These are phyloP conservation scores for Orgyia antiqua DNA, from an alignment of 2,888 invertebrate species.

Conservation along the genomic window DNA sequence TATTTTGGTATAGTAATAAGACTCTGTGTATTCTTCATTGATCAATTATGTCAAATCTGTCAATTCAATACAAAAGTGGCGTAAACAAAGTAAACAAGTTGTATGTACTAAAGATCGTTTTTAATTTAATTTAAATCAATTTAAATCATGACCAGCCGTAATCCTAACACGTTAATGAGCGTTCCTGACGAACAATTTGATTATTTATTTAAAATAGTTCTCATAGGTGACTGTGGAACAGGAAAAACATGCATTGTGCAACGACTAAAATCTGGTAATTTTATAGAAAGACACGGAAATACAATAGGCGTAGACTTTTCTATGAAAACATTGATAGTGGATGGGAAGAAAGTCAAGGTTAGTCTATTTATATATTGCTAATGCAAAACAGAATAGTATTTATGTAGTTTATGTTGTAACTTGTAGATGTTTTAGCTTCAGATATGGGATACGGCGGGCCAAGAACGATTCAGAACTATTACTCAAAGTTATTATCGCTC, in stretches of 20 bases:
- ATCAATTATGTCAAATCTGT: constrained; percentile 12
- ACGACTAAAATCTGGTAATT: constrained; percentile 96
- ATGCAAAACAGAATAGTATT: constrained; percentile 18
- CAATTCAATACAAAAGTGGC: constrained; percentile 30
- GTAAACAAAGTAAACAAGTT: constrained; percentile 48
- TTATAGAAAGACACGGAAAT: constrained; percentile 95
- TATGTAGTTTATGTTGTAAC: constrained; percentile 5
- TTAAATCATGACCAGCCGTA: constrained; percentile 82
- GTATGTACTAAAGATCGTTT: constrained; percentile 23
- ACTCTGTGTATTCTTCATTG: too few species aligned
- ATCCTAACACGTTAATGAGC: constrained; percentile 86
- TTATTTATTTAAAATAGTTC: constrained; percentile 95
- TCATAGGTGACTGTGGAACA: constrained; percentile 94
- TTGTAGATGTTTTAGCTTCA: constrained; percentile 80
- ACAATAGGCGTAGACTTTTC: constrained; percentile 99
- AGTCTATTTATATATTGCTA: constrained; percentile 37
- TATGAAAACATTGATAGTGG: constrained; percentile 96
- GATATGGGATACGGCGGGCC: constrained; percentile 98
- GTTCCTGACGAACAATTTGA: constrained; percentile 91
- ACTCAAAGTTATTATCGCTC: constrained; percentile 98
- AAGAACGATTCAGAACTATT: constrained; percentile 96
- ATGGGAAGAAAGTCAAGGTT: constrained; percentile 97
- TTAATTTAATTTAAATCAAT: too few species aligned
- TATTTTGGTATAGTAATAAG: too few species aligned
- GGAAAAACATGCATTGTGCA: constrained; percentile 98